Conservation (phyloP, 2,888 invertebrate species). For the Julus scanicus region DNA sequence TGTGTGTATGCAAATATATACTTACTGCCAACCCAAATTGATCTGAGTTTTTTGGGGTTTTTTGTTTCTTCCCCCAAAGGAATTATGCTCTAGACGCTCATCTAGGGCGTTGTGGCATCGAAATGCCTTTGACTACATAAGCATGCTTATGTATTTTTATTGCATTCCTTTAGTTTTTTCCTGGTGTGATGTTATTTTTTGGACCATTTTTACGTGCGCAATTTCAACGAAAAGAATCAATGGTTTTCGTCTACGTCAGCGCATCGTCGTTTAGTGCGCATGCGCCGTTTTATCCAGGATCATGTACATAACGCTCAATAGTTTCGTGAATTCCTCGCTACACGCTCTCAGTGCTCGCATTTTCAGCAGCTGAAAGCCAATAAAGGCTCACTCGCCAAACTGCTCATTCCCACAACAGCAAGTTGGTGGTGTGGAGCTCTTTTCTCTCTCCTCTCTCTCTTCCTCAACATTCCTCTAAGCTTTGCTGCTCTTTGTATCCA, state of each 20-base stretch:
- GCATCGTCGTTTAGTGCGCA: background rate
- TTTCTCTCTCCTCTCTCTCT: background rate
- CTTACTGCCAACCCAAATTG: slow-evolving; percentile 8
- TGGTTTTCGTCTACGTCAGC: background rate
- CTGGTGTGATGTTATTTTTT: background rate
- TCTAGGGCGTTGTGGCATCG: background rate
- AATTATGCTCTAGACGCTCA: background rate
- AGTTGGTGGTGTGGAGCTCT: background rate
- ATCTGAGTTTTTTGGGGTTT: background rate
- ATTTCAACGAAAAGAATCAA: background rate
- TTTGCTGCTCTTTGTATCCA: background rate
- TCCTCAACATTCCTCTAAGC: background rate
- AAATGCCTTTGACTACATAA: background rate
- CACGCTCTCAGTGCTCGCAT: too few relatives aligned
- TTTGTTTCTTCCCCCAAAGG: background rate
- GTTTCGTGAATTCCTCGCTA: background rate
- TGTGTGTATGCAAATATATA: background rate
- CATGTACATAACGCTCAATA: slow-evolving; percentile 9
- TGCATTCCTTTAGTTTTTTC: slow-evolving; percentile 38
- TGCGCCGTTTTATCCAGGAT: background rate
- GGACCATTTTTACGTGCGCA: background rate
- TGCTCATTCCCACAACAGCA: background rate
- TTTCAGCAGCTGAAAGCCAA: background rate
- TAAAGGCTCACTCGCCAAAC: slow-evolving; percentile 17
- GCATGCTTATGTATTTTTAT: background rate